Conservation (phyloP, 2,113 vertebrate genomes). For the Pogonocichla stellata region DNA sequence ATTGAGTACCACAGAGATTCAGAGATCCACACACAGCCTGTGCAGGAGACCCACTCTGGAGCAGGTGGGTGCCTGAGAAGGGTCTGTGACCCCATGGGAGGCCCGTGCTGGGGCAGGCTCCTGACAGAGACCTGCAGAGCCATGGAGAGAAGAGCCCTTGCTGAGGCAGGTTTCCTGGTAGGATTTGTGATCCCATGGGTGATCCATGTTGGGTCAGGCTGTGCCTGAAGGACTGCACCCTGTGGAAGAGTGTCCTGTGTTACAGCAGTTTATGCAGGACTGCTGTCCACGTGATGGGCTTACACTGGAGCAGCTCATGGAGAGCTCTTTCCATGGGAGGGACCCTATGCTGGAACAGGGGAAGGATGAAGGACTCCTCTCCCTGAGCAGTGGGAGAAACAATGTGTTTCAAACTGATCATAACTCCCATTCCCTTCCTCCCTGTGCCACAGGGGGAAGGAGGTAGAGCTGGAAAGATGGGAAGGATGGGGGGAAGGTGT, state of each 20-base stretch:
- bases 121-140: not conserved
- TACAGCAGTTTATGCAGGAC: not conserved
- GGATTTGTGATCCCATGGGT: not conserved
- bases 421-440: not conserved
- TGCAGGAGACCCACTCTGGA: not conserved
- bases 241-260: too few species aligned
- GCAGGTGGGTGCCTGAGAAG: not conserved
- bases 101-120: not conserved
- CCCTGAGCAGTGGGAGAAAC: not conserved
- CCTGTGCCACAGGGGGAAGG: rapidly evolving
- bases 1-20: not conserved
- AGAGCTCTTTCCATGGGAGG: not conserved
- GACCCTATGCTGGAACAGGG: not conserved
- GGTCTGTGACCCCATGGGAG: not conserved
- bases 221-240: not conserved
- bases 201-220: not conserved
- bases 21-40: too few species aligned
- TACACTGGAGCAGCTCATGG: not conserved
- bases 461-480: not conserved
- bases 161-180: too few species aligned
- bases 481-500: not conserved
- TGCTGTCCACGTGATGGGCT: rapidly evolving
- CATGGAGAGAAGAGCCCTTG: not conserved
- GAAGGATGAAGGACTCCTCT: not conserved
- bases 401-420: rapidly evolving